Conservation (phyloP, 2,888 invertebrate species). For the Odontocolon sp. region DNA sequence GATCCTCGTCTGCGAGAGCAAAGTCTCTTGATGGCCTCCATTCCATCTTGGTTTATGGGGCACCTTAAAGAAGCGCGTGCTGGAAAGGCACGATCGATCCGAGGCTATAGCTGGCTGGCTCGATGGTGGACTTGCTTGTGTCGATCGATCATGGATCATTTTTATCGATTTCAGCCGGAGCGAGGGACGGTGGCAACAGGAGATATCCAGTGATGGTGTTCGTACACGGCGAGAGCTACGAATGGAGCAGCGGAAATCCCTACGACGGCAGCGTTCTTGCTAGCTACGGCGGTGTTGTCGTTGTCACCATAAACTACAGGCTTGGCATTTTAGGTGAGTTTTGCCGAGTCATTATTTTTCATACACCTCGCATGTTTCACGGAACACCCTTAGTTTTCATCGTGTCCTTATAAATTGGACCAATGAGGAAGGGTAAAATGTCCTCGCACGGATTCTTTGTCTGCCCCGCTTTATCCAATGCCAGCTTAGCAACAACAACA, state of each 20-base stretch:
- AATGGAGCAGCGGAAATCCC: slow-evolving; percentile 99
- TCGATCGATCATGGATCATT: slow-evolving; percentile 73
- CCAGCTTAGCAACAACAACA: too few species aligned
- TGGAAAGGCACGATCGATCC: too few species aligned
- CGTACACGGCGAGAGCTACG: slow-evolving; percentile 97
- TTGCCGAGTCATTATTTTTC: too few species aligned
- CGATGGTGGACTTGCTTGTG: slow-evolving; percentile 23
- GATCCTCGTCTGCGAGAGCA: slow-evolving; percentile 5
- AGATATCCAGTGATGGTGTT: slow-evolving; percentile 96
- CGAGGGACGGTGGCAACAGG: slow-evolving; percentile 78
- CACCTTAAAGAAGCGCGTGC: slow-evolving; percentile 48
- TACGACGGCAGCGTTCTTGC: slow-evolving; percentile 98
- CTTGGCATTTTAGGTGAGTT: slow-evolving; percentile 90
- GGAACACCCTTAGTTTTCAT: slow-evolving; percentile 2
- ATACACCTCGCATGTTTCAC: slow-evolving; percentile 5
- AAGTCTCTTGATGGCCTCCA: slow-evolving; percentile 37
- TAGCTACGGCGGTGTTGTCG: slow-evolving; percentile 94
- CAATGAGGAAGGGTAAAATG: too few species aligned
- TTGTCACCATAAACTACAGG: slow-evolving; percentile 93
- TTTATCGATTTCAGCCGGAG: slow-evolving; percentile 66
- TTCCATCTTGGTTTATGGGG: slow-evolving; percentile 67
- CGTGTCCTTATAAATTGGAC: too few species aligned
- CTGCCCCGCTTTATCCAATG: too few species aligned
- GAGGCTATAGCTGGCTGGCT: neutral
- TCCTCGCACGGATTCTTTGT: too few species aligned